Conservation (phyloP, 2,888 invertebrate genomes). For the Amphipyra berbera region DNA sequence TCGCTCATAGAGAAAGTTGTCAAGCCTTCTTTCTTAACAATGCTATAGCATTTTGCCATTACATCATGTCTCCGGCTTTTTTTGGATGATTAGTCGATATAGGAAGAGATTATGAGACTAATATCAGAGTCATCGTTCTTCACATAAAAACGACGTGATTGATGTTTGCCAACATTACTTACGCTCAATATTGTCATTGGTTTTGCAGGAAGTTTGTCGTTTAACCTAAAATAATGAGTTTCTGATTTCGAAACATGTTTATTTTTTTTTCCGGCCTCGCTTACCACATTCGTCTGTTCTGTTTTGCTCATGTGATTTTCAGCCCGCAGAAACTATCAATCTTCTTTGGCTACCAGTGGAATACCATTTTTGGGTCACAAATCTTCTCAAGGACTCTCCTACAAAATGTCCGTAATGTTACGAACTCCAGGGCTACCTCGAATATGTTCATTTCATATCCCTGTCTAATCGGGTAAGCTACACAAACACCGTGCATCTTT, state of each 20-base stretch:
- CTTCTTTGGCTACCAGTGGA: too few relatives aligned
- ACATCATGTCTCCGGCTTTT: conserved; percentile 55
- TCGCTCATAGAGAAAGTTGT: conserved; percentile 68
- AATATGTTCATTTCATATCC: too few relatives aligned
- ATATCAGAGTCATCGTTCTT: conserved; percentile 35
- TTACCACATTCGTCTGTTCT: too few relatives aligned
- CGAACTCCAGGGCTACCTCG: too few relatives aligned
- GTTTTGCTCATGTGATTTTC: too few relatives aligned
- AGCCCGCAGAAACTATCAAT: too few relatives aligned
- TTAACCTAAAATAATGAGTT: conserved; percentile 38
- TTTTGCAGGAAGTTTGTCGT: conserved; percentile 36
- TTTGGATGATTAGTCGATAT: conserved; percentile 53
- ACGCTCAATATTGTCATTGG: conserved; percentile 16
- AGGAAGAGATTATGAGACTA: conserved; percentile 60
- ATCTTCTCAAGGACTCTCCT: too few relatives aligned
- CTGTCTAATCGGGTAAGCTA: too few relatives aligned
- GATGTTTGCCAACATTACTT: conserved; percentile 29
- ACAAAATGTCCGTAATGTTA: too few relatives aligned
- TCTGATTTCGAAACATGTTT: neutral
- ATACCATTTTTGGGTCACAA: too few relatives aligned
- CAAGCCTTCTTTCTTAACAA: conserved; percentile 64
- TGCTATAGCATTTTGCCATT: conserved; percentile 56
- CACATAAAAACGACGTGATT: conserved; percentile 39
- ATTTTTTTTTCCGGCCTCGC: too few relatives aligned
- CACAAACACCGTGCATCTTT: too few relatives aligned